Conservation (phyloP, 2,113 vertebrate species). For the Aplodontia rufa region DNA sequence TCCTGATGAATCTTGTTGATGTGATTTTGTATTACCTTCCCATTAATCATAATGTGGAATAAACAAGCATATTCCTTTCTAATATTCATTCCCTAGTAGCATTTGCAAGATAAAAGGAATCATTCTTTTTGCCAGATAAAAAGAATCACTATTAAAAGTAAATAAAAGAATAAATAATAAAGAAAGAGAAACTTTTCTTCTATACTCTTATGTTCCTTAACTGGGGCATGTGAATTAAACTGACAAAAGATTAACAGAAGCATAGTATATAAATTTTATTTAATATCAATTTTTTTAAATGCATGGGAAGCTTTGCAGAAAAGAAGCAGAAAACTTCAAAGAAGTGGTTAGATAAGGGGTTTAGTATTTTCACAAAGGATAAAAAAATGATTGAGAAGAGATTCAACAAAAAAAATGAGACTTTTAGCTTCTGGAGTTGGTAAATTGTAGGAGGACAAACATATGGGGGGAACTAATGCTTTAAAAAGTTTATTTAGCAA, state of each 20-base stretch:
- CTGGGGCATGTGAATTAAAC: background rate
- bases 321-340: background rate
- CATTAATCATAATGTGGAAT: background rate
- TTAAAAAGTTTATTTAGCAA: background rate
- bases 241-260: background rate
- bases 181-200: background rate
- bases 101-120: background rate
- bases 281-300: background rate
- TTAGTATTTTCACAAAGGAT: background rate
- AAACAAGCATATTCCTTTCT: background rate
- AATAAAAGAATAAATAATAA: background rate
- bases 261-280: background rate
- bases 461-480: background rate
- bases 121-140: too few relatives aligned
- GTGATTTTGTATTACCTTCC: background rate
- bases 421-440: background rate
- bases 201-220: background rate
- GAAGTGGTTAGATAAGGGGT: background rate
- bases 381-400: background rate
- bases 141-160: background rate
- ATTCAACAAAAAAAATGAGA: background rate
- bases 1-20: background rate
- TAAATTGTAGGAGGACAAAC: background rate
- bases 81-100: background rate
- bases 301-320: background rate